A percentile compares a stretch with the other conserved stretches of the same genome.
Evolutionary conservation across 92 coral and sea anemone species (phyloP).

Genomic region (Porites evermanni): DNA sequence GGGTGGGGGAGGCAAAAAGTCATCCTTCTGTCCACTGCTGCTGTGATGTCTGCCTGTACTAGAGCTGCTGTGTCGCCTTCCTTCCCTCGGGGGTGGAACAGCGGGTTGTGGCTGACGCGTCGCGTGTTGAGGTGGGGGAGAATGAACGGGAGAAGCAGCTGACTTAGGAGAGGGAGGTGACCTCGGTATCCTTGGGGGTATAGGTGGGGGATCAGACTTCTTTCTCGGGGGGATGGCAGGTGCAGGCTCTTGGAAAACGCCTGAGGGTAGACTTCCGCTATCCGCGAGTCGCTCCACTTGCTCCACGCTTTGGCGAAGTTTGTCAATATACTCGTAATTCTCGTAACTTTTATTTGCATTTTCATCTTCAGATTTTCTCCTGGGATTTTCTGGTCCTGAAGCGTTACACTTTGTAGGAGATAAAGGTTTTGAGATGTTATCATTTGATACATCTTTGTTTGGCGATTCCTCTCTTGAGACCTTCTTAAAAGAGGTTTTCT

Average conservation of each 20-base stretch:
- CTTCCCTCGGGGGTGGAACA: constrained; percentile 14
- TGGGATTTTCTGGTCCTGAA: not conserved
- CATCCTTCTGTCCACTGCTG: constrained; percentile 21
- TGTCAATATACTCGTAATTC: not conserved
- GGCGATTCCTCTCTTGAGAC: constrained; percentile 25
- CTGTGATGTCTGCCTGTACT: not conserved
- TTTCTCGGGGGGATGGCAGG: constrained; percentile 91
- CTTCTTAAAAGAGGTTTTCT: not conserved
- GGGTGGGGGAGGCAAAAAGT: constrained; percentile 79
- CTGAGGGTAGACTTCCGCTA: not conserved
- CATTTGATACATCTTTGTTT: not conserved
- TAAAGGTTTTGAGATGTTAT: not conserved
- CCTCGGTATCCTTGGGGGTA: constrained; percentile 80
- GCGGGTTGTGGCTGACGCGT: constrained; percentile 14
- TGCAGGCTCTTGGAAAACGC: constrained; percentile 38
- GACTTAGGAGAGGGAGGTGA: constrained; percentile 46
- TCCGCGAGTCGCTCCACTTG: not conserved
- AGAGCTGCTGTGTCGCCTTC: constrained; percentile 16
- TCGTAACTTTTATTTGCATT: constrained; percentile 24
- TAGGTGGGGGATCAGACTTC: constrained; percentile 85
- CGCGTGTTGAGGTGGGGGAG: constrained; percentile 5
- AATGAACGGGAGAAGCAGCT: not conserved
- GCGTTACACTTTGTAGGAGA: not conserved
- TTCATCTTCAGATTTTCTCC: not conserved
- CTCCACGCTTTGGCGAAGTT: not conserved